Evolutionary conservation across 2,797 vertebrate species (phyloP).

Genomic region (Triplophysa bombifrons): DNA sequence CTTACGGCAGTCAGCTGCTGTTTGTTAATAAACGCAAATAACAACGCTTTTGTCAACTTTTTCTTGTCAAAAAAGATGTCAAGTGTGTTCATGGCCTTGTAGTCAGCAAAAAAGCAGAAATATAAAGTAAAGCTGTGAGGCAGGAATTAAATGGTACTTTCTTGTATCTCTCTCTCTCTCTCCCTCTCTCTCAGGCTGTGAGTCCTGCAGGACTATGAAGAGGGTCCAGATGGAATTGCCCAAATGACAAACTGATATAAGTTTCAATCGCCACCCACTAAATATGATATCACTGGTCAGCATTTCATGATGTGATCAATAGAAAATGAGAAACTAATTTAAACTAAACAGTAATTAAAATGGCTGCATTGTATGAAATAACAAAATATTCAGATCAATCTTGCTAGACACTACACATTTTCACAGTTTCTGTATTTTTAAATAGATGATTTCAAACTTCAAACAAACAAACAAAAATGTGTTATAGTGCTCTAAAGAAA

Average conservation of each 20-base stretch:
- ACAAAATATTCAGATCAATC: too few relatives aligned
- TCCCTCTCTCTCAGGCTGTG: not conserved
- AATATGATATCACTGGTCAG: conserved; percentile 22
- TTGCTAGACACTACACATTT: too few relatives aligned
- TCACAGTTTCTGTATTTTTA: too few relatives aligned
- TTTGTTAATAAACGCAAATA: too few relatives aligned
- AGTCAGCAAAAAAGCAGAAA: not conserved
- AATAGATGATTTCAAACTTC: too few relatives aligned
- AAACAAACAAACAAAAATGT: not conserved
- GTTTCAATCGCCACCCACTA: conserved; percentile 10
- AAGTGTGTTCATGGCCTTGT: too few relatives aligned
- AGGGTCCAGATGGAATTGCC: conserved; percentile 26
- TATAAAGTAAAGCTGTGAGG: conserved; percentile 22
- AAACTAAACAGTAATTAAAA: not conserved
- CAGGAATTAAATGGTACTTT: conserved; percentile 19
- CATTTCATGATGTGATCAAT: conserved; percentile 17
- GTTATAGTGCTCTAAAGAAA: not conserved
- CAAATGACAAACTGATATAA: conserved; percentile 19
- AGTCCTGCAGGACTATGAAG: conserved; percentile 7
- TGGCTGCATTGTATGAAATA: too few relatives aligned
- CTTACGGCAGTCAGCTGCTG: too few relatives aligned
- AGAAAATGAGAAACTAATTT: conserved; percentile 23
- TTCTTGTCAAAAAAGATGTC: too few relatives aligned
- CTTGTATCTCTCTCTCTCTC: not conserved
- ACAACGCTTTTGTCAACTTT: too few relatives aligned